phyloP scores from a whole-genome alignment of 92 coral and sea anemone species.

The Palythoa heliodiscus region DNA sequence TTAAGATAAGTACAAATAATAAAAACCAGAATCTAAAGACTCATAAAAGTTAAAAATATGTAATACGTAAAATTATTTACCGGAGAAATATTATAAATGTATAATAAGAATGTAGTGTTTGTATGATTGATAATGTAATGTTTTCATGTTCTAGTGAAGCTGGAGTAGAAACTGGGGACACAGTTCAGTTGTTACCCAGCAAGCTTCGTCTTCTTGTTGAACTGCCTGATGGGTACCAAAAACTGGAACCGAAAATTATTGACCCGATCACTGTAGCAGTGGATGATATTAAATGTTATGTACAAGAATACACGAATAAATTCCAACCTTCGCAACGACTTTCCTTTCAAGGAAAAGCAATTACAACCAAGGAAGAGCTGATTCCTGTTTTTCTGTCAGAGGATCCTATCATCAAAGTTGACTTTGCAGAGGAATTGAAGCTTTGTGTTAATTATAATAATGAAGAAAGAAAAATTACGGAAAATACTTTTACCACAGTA shows the following conservation, averaged over 20 bases:
- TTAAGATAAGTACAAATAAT: too few species aligned
- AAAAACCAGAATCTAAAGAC: too few species aligned
- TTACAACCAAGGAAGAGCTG: not conserved
- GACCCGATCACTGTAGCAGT: not conserved
- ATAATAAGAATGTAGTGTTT: too few species aligned
- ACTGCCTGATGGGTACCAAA: not conserved
- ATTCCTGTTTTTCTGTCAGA: not conserved
- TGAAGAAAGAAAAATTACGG: not conserved
- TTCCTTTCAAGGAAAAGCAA: conserved; percentile 8
- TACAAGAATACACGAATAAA: not conserved
- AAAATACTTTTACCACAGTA: not conserved
- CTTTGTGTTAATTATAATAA: not conserved
- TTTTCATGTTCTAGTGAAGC: not conserved
- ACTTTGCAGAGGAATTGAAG: not conserved
- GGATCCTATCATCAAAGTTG: not conserved
- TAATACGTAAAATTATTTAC: too few species aligned
- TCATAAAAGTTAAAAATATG: too few species aligned
- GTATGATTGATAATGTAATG: too few species aligned
- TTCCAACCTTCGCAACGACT: not conserved
- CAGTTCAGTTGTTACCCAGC: not conserved
- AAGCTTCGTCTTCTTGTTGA: not conserved
- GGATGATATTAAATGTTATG: not conserved
- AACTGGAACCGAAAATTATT: not conserved
- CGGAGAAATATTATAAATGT: too few species aligned
- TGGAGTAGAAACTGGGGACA: not conserved